Evolutionary conservation across 1,140 invertebrate genomes (phyloP), one percentile per base, ranked within the genome.

Genomic region (Macrobrachium nipponense): DNA sequence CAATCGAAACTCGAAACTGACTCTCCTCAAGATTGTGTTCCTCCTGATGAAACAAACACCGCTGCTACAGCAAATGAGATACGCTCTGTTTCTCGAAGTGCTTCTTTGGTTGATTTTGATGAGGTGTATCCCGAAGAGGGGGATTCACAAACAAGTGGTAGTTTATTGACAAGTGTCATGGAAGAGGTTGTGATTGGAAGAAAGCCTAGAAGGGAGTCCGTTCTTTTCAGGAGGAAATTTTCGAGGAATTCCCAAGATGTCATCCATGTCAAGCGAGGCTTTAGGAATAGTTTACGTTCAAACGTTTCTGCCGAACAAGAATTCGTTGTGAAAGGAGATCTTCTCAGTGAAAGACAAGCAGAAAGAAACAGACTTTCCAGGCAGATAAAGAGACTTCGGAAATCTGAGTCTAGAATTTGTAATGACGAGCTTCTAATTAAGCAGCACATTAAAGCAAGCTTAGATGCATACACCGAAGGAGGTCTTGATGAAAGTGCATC

Each of bases 271-370:
- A 86, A 86, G 44, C 80, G 44, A 70, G 44, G 79, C 44, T 44
- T 85, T 23, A 27, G 83, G 17, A 59, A 86, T 23, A 86, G 77
- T 20, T 43, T 86, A 14, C 59, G 80, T 43, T 86, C 77, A 6
- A 80, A 86, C 75, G 76, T 86, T n/a, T 86, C 84, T 51, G 84
- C 84, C 4, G 84, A 86, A 23, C 51, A 86, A 51, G 60, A 80
- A 8, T 76, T 68, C 14, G 70, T 86, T 44, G 20, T 68, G 8
- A 86, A 86, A 18, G 77, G 80, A 51, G 84, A 86, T n/a, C 17
- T 80, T 10, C 8, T 86, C 17, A 86, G 43, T 36, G 17, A 61
- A 17, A 80, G 84, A 44, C 62, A 44, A 17, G 60, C 20, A 14
- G 36, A 61, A 20, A 80, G 77, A 23, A 64, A 20, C n/a, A 80